These are phyloP conservation scores for Ahaetulla prasina DNA, from an alignment of 2,113 vertebrate genomes.

Conservation along the genomic window DNA sequence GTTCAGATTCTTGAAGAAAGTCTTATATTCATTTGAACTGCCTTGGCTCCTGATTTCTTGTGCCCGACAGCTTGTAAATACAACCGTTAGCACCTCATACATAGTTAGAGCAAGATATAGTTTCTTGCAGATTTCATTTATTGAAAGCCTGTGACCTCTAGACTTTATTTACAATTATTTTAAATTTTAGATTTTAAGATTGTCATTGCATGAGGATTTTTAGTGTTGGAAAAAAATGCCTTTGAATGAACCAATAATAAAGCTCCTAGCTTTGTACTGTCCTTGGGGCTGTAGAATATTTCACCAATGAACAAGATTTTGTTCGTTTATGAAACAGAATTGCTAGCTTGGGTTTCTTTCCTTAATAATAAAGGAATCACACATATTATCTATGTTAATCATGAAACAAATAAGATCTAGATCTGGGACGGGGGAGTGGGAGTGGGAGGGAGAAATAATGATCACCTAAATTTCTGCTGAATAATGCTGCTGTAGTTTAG, in stretches of 20 bases:
- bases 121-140: constrained; percentile 9
- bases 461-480: neutral
- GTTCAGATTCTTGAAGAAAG: neutral
- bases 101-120: neutral
- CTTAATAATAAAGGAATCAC: neutral
- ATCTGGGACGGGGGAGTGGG: too few relatives aligned
- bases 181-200: neutral
- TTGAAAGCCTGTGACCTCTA: neutral
- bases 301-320: neutral
- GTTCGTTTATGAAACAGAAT: neutral
- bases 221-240: neutral
- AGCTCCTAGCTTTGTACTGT: neutral
- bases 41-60: neutral
- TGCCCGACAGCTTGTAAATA: neutral
- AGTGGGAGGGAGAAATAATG: neutral
- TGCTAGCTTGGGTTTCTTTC: neutral
- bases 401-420: neutral
- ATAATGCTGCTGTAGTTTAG: neutral
- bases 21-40: neutral
- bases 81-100: neutral
- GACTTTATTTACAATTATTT: neutral
- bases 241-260: neutral
- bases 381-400: neutral
- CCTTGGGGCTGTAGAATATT: neutral
- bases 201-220: neutral